Evolutionary conservation across 2,888 invertebrate genomes (phyloP).

Genomic region (Syrista parreyssii): DNA sequence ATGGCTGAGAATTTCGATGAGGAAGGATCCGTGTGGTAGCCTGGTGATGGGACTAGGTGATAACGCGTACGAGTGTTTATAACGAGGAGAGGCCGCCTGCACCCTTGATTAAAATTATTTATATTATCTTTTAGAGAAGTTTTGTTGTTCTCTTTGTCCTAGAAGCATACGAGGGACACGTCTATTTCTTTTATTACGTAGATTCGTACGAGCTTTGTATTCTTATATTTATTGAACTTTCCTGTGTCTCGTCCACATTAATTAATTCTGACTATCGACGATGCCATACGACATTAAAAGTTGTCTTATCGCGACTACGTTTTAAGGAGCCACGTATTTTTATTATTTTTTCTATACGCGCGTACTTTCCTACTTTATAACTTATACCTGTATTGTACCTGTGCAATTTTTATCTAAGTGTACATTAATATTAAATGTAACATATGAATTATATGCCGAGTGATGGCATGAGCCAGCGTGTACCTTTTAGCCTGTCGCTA

Average conservation of each 20-base stretch:
- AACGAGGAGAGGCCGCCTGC: conserved; percentile 30
- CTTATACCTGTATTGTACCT: not conserved
- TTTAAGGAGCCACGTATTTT: not conserved
- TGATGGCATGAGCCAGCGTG: not conserved
- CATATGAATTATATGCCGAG: not conserved
- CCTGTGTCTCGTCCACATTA: not conserved
- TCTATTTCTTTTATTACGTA: not conserved
- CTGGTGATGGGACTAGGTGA: not conserved
- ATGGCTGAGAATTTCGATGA: not conserved
- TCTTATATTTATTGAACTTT: not conserved
- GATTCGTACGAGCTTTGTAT: not conserved
- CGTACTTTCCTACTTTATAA: conserved; percentile 1
- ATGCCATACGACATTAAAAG: not conserved
- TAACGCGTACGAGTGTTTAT: not conserved
- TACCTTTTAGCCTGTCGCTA: not conserved
- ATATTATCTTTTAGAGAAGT: conserved; percentile 13
- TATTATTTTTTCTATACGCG: conserved; percentile 3
- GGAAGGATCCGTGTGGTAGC: not conserved
- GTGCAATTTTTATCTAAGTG: conserved; percentile 7
- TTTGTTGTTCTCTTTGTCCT: not conserved
- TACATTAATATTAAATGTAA: conserved; percentile 4
- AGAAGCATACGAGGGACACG: not conserved
- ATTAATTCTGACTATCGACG: not conserved
- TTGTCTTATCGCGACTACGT: not conserved
- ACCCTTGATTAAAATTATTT: conserved; percentile 45